Evolutionary conservation across 2,113 vertebrate species (phyloP).

Genomic region (Zosterops pallidus): DNA sequence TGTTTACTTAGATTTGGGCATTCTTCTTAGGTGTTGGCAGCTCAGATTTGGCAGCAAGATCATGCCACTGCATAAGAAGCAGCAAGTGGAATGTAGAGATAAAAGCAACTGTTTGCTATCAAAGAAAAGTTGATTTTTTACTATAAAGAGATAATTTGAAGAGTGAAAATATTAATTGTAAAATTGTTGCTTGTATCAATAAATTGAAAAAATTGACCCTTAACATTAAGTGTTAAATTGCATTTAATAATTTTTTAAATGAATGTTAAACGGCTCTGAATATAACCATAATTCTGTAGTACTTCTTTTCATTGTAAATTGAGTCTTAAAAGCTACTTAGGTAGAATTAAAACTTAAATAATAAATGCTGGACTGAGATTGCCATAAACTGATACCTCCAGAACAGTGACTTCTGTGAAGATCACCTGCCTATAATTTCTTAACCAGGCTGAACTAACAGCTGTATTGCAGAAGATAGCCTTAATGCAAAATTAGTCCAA

Average conservation of each 20-base stretch:
- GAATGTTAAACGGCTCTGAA: not conserved
- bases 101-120: not conserved
- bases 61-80: not conserved
- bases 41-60: constrained; percentile 1
- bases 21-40: not conserved
- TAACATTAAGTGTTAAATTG: not conserved
- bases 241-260: not conserved
- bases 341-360: not conserved
- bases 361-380: not conserved
- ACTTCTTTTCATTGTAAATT: not conserved
- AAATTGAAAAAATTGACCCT: not conserved
- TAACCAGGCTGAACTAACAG: not conserved
- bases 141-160: not conserved
- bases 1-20: not conserved
- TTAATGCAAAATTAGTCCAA: not conserved
- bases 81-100: not conserved
- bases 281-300: not conserved
- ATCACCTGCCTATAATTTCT: not conserved
- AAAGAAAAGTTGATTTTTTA: not conserved
- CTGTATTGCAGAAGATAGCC: not conserved
- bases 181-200: not conserved
- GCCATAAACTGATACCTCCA: not conserved
- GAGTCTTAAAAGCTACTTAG: not conserved
- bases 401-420: not conserved
- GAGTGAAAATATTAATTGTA: not conserved